Percentiles rank a stretch among this genome's conserved stretches.
Evolutionary conservation across 2,888 invertebrate species (phyloP).

Genomic region (Eupsilia transversa): DNA sequence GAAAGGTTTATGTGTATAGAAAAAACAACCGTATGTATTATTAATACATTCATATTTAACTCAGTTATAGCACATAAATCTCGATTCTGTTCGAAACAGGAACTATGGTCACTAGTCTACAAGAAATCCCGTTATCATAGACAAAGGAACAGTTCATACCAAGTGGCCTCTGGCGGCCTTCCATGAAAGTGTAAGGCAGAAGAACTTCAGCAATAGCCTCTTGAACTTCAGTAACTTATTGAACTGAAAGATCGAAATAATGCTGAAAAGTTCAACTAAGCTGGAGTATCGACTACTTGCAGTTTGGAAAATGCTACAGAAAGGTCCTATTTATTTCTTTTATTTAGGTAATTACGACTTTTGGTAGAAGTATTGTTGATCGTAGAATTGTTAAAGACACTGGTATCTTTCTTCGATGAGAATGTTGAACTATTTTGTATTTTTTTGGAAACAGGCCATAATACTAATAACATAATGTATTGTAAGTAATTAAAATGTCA

Average conservation of each 20-base stretch:
- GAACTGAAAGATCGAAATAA: constrained; percentile 41
- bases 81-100: background rate
- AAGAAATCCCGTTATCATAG: background rate
- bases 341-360: background rate
- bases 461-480: too few relatives aligned
- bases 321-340: background rate
- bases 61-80: background rate
- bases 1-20: background rate
- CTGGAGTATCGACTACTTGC: background rate
- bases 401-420: background rate
- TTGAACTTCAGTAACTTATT: constrained; percentile 35
- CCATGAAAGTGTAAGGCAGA: constrained; percentile 9
- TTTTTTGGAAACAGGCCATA: background rate
- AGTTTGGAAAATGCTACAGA: background rate
- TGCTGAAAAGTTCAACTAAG: constrained; percentile 29
- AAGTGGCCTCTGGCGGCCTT: background rate
- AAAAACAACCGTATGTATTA: background rate
- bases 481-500: too few relatives aligned
- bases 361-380: background rate
- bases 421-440: background rate
- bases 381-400: background rate
- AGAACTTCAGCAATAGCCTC: constrained; percentile 28
- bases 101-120: background rate
- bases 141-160: background rate
- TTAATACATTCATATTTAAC: background rate